Evolutionary conservation across 2,113 vertebrate species (phyloP), one percentile per base, ranked within the genome.

Genomic region (Dipodomys ordii): DNA sequence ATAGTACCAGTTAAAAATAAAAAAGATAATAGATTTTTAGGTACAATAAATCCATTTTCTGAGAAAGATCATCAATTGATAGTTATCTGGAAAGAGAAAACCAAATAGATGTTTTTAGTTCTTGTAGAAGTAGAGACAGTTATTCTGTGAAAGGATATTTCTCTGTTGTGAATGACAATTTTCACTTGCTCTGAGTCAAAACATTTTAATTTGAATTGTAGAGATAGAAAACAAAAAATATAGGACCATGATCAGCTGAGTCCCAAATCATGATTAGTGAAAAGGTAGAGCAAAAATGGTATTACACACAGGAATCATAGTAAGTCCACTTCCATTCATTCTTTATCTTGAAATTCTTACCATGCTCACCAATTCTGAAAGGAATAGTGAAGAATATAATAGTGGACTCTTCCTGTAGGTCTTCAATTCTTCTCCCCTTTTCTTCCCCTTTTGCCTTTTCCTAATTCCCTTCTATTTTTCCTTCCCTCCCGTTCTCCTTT

Each of bases 111-210:
- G 13, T 57, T 93, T 77, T 27, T 6, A 46, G 20, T 35, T 79
- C 32, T 88, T 1, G 0, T 93, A 49, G 15, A 91, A 86, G 23
- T 81, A 84, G 53, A 27, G 27, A 22, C 7, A 30, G 3, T 60
- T 71, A 78, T 87, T 30, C 22, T 68, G 28, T 92, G 32, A 39
- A 76, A 93, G 35, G 15, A 6, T 74, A 0, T 94, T 92, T 74
- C 28, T 71, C 57, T 35, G 0, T 27, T 23, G 15, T 92, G 77
- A 82, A 65, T 74, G 71, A 94, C 49, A 77, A 65, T 94, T 78
- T 86, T 96, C 83, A 77, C 49, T 92, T 91, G 72, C 49, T 84
- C 44, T 87, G 20, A 28, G 87, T 90, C n/a, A 95, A 85, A 77
- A 35, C 74, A 49, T 64, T 92, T 85, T 85, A 88, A 57, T 88